Conservation (phyloP, 2,113 vertebrate species). For the Lathamus discolor region DNA sequence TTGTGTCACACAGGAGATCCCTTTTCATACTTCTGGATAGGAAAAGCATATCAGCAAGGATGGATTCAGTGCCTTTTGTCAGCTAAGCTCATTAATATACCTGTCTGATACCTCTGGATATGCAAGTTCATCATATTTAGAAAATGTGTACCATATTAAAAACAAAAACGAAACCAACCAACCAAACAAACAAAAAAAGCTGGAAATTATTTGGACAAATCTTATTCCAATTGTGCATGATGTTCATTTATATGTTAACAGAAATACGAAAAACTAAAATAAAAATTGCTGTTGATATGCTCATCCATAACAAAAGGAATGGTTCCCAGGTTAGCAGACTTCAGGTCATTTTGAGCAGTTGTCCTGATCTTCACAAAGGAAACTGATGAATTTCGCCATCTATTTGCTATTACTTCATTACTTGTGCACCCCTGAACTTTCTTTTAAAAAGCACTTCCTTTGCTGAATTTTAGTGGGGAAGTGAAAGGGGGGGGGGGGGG, state of each 20-base stretch:
- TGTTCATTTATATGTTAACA: background rate
- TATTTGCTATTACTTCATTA: background rate
- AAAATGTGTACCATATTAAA: background rate
- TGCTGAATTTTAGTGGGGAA: background rate
- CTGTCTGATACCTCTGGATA: background rate
- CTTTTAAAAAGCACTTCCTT: fast-evolving
- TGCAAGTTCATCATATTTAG: fast-evolving
- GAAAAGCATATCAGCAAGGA: background rate
- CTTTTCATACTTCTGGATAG: background rate
- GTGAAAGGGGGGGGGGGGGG: background rate
- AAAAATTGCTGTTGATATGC: background rate
- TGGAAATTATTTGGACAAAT: background rate
- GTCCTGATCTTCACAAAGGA: background rate
- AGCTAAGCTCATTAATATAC: background rate
- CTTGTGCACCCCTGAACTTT: fast-evolving
- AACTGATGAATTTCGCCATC: background rate
- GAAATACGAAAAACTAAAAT: background rate
- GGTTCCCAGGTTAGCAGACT: fast-evolving
- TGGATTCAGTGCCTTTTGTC: background rate
- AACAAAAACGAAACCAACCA: too few species aligned
- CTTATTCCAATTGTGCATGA: fast-evolving
- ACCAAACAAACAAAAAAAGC: background rate
- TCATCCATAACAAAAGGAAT: background rate
- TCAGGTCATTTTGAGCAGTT: background rate
- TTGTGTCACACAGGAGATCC: fast-evolving